Conservation (phyloP, 1,140 invertebrate species). For the Brachionus calyciflorus region DNA sequence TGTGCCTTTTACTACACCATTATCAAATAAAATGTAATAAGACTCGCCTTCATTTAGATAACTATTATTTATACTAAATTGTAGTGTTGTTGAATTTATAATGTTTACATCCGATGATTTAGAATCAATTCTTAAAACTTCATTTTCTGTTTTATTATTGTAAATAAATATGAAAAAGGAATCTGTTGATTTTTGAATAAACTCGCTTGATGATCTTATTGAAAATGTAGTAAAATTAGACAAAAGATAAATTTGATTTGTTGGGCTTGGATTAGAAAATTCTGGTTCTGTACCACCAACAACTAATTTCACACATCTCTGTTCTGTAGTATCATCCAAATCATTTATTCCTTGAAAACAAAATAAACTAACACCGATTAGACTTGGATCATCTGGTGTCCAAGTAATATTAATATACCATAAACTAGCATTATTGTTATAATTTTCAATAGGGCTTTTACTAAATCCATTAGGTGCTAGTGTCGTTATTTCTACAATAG, state of each 20-base stretch:
- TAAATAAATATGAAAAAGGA: background rate
- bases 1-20: background rate
- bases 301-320: background rate
- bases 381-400: background rate
- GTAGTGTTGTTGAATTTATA: background rate
- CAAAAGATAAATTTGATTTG: background rate
- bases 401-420: conserved; percentile 15
- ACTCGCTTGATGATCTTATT: background rate
- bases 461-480: background rate
- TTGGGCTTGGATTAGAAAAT: background rate
- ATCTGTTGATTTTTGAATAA: background rate
- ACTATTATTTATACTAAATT: background rate
- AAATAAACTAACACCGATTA: background rate
- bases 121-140: background rate
- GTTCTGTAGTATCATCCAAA: background rate
- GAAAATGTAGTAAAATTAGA: background rate
- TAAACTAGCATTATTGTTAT: background rate
- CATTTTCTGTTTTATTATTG: background rate
- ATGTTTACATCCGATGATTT: background rate
- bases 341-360: conserved; percentile 12
- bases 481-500: background rate
- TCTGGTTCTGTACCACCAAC: background rate
- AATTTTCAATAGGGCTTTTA: background rate
- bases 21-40: conserved; percentile 1
- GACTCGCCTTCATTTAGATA: background rate